Evolutionary conservation across 2,797 vertebrate genomes (phyloP).

Genomic region (Parauchenoglanis ngamensis): DNA sequence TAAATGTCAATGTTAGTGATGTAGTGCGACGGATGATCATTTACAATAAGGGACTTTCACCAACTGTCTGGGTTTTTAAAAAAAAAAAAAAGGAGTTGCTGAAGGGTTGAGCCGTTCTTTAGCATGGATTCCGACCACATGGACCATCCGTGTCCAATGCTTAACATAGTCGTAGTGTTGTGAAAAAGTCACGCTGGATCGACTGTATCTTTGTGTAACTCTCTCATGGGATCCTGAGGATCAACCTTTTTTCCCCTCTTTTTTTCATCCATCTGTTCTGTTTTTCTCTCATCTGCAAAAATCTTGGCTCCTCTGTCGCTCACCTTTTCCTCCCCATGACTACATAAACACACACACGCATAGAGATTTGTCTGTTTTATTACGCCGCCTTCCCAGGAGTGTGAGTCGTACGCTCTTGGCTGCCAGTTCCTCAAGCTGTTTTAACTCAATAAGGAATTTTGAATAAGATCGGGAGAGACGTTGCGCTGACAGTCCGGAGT

Average conservation of each 20-base stretch:
- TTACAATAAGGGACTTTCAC: constrained; percentile 14
- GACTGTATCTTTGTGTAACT: constrained; percentile 50
- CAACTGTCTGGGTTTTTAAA: neutral
- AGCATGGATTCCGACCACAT: neutral
- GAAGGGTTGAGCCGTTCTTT: constrained; percentile 6
- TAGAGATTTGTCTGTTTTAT: neutral
- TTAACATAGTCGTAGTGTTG: constrained; percentile 29
- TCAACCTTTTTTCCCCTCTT: constrained; percentile 3
- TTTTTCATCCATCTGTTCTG: constrained; percentile 56
- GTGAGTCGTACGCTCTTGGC: neutral
- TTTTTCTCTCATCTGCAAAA: constrained; percentile 48
- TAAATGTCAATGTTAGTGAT: constrained; percentile 60
- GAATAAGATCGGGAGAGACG: constrained; percentile 6
- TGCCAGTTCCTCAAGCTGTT: constrained; percentile 9
- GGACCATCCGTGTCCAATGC: neutral
- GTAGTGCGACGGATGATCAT: constrained; percentile 31
- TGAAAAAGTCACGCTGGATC: constrained; percentile 57
- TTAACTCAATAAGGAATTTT: constrained; percentile 30
- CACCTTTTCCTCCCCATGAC: constrained; percentile 27
- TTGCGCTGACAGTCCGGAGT: constrained; percentile 11
- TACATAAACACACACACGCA: neutral
- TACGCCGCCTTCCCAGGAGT: neutral
- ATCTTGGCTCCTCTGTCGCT: constrained; percentile 50
- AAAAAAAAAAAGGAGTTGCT: neutral
- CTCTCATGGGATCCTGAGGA: constrained; percentile 29